These are phyloP conservation scores for Holotrichia oblita DNA, from an alignment of 1,140 invertebrate species.

Conservation along the genomic window DNA sequence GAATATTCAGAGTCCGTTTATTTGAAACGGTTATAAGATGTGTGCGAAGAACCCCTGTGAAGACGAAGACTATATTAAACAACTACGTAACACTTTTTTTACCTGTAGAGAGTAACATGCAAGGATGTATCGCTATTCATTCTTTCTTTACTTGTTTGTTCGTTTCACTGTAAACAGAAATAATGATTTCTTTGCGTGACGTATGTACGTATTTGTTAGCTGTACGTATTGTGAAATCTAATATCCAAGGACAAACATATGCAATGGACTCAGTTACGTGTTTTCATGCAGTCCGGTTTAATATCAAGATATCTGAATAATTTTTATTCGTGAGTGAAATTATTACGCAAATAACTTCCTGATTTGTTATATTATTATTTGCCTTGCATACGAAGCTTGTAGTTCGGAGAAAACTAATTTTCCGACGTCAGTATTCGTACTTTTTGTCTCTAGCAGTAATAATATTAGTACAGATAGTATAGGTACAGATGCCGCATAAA, in stretches of 20 bases:
- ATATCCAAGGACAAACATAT: neutral
- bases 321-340: neutral
- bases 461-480: no score
- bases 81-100: neutral
- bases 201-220: neutral
- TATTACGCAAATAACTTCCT: neutral
- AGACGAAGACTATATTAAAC: neutral
- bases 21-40: neutral
- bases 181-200: constrained; percentile 12
- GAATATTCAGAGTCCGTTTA: constrained; percentile 9
- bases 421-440: no score
- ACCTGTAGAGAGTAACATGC: neutral
- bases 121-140: neutral
- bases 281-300: neutral
- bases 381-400: neutral
- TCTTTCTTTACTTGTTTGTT: neutral
- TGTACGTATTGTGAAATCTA: neutral
- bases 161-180: neutral
- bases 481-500: no score
- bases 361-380: neutral
- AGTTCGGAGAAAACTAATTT: neutral
- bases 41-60: neutral
- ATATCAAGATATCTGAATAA: neutral
- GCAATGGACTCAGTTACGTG: neutral
- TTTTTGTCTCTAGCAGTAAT: no score